phyloP scores from a whole-genome alignment of 2,888 invertebrate species.

The Hyppa rectilinea region DNA sequence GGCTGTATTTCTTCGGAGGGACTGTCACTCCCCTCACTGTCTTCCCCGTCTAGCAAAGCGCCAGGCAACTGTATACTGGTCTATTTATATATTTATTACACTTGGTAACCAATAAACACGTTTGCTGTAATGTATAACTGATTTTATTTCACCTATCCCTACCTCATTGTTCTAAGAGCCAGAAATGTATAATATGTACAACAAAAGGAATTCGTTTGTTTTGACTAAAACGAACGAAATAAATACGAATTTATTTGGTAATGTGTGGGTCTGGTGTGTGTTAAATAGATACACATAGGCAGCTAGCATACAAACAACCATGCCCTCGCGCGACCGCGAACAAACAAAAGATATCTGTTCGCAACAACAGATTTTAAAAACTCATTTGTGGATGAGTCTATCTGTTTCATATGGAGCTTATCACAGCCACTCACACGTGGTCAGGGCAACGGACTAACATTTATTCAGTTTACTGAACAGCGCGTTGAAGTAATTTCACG shows the following conservation, averaged over 20 bases:
- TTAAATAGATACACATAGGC: background rate
- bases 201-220: background rate
- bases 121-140: slow-evolving; percentile 74
- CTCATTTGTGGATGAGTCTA: background rate
- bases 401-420: background rate
- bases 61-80: slow-evolving; percentile 68
- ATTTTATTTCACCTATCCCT: slow-evolving; percentile 63
- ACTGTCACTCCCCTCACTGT: slow-evolving; percentile 27
- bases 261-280: background rate
- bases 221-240: background rate
- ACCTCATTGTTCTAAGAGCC: background rate
- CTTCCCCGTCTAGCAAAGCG: slow-evolving; percentile 65
- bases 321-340: background rate
- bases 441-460: slow-evolving; percentile 1
- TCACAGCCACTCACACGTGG: background rate
- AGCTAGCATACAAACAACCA: background rate
- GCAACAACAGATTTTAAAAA: background rate
- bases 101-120: slow-evolving; percentile 75
- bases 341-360: background rate
- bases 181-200: background rate
- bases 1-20: slow-evolving; percentile 35
- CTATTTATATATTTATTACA: slow-evolving; percentile 74
- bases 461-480: slow-evolving; percentile 4
- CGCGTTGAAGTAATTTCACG: background rate
- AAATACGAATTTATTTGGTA: background rate